These are phyloP conservation scores for Karalla daura DNA, from an alignment of 2,797 vertebrate genomes.

Conservation along the genomic window DNA sequence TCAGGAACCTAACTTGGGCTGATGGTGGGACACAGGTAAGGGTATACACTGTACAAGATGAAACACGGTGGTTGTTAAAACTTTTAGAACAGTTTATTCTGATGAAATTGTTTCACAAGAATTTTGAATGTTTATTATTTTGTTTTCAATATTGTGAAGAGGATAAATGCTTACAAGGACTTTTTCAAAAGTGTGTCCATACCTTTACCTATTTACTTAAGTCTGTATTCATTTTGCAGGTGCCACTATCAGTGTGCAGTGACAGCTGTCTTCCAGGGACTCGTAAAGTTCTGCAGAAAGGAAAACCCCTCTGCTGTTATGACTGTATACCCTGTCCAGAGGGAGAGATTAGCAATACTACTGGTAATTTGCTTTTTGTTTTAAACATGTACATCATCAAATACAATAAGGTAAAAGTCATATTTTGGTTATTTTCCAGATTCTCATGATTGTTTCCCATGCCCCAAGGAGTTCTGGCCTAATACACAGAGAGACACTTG, in stretches of 20 bases:
- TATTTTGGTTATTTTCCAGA: conserved; percentile 50
- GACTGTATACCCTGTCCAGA: conserved; percentile 69
- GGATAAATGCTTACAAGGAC: no score
- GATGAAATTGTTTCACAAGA: no score
- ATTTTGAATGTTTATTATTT: no score
- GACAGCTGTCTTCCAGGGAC: conserved; percentile 68
- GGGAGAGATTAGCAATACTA: conserved; percentile 27
- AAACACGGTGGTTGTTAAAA: no score
- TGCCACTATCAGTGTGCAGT: conserved; percentile 72
- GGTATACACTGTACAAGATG: not conserved
- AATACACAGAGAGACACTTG: conserved; percentile 59
- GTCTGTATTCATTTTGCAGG: conserved; percentile 32
- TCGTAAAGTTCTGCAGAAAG: conserved; percentile 65
- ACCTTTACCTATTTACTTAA: no score
- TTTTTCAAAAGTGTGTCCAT: not conserved
- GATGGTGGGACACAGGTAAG: conserved; percentile 53
- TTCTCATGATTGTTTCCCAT: conserved; percentile 65
- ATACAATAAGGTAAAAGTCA: not conserved
- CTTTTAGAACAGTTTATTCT: no score
- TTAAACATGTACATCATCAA: not conserved
- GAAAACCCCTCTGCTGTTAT: conserved; percentile 69
- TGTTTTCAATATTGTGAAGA: no score
- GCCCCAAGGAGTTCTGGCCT: conserved; percentile 66
- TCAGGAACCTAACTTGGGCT: conserved; percentile 49
- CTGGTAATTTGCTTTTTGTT: conserved; percentile 55